phyloP scores from a whole-genome alignment of 1,140 invertebrate genomes.

The Brachystomella parvula region DNA sequence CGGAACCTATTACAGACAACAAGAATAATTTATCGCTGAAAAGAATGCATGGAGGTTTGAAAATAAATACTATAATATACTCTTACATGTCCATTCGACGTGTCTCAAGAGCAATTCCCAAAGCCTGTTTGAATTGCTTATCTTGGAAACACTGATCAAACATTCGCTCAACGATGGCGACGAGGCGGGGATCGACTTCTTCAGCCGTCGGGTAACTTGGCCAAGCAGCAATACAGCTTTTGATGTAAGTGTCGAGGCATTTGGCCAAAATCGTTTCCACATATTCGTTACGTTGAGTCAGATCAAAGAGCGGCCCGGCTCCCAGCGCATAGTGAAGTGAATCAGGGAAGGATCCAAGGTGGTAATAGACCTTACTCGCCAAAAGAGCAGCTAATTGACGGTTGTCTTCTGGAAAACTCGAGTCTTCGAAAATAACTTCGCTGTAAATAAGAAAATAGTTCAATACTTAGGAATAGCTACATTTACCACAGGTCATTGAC shows the following conservation, averaged over 20 bases:
- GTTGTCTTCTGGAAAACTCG: slow-evolving; percentile 56
- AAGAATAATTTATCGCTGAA: neutral
- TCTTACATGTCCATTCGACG: slow-evolving; percentile 82
- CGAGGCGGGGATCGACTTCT: slow-evolving; percentile 75
- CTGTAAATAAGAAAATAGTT: slow-evolving; percentile 43
- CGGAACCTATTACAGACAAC: slow-evolving; percentile 27
- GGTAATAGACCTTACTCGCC: slow-evolving; percentile 97
- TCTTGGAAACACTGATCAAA: slow-evolving; percentile 85
- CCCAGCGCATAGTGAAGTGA: slow-evolving; percentile 88
- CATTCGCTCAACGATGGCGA: slow-evolving; percentile 93
- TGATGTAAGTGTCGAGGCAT: slow-evolving; percentile 91
- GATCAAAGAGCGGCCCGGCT: slow-evolving; percentile 87
- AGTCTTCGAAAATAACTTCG: slow-evolving; percentile 92
- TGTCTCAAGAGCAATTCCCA: slow-evolving; percentile 91
- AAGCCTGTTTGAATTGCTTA: slow-evolving; percentile 83
- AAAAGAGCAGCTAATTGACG: slow-evolving; percentile 91
- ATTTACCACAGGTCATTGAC: neutral
- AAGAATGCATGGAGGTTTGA: neutral
- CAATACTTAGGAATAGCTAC: neutral
- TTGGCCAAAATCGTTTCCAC: slow-evolving; percentile 94
- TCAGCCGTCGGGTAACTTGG: slow-evolving; percentile 51
- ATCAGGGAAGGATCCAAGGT: slow-evolving; percentile 92
- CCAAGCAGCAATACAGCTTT: slow-evolving; percentile 61
- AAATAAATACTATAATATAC: slow-evolving; percentile 5
- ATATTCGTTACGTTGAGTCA: slow-evolving; percentile 86